These are phyloP conservation scores for Microctonus hyperodae DNA, from an alignment of 2,888 invertebrate species.

Conservation along the genomic window DNA sequence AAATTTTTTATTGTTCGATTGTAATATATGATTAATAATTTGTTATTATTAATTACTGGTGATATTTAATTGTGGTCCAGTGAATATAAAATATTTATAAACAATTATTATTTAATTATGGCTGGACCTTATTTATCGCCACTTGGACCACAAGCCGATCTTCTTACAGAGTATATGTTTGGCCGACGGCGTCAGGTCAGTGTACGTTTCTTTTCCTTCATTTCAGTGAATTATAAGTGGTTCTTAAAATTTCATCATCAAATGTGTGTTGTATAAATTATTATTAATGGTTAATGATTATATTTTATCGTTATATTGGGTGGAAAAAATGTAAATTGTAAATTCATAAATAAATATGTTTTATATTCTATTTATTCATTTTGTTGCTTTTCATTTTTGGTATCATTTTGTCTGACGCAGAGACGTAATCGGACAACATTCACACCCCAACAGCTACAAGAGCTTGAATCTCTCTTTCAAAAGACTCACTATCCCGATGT, in stretches of 20 bases:
- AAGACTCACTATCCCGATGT: slow-evolving; percentile 96
- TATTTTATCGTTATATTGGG: not conserved
- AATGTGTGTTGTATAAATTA: not conserved
- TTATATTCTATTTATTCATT: slow-evolving; percentile 24
- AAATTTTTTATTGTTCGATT: not conserved
- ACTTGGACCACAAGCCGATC: slow-evolving; percentile 76
- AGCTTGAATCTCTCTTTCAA: slow-evolving; percentile 89
- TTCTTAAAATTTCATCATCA: not conserved
- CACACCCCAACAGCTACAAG: slow-evolving; percentile 91
- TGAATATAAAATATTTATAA: no score
- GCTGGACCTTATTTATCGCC: slow-evolving; percentile 88
- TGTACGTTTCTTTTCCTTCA: slow-evolving; percentile 56
- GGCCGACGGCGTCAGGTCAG: slow-evolving; percentile 78
- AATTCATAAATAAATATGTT: not conserved
- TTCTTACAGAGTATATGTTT: slow-evolving; percentile 93
- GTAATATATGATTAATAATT: not conserved
- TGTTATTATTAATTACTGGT: not conserved
- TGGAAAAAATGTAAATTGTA: not conserved
- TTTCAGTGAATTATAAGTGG: not conserved
- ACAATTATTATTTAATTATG: no score
- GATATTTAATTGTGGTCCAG: no score
- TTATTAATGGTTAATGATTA: not conserved
- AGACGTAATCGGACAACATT: slow-evolving; percentile 92
- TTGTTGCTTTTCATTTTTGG: slow-evolving; percentile 32
- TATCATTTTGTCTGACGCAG: slow-evolving; percentile 63